phyloP scores from a whole-genome alignment of 2,888 invertebrate genomes.

The Nephrotoma guestfalica region DNA sequence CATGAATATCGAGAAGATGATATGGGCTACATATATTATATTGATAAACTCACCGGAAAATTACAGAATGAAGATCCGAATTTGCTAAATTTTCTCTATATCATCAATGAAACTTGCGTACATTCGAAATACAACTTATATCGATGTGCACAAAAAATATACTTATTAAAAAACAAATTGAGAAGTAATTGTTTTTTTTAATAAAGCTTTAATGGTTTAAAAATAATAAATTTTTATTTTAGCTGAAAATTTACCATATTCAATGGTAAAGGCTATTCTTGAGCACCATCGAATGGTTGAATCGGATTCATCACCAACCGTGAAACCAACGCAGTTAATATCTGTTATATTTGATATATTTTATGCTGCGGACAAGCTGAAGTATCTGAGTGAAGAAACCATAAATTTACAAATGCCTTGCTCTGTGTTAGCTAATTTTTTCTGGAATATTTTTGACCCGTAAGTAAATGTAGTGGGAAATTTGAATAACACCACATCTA shows the following conservation, averaged over 20 bases:
- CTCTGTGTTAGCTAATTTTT: constrained; percentile 24
- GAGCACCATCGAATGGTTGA: constrained; percentile 24
- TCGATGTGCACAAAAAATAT: constrained; percentile 27
- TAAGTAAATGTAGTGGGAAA: constrained; percentile 14
- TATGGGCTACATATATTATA: not conserved
- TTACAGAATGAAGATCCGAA: not conserved
- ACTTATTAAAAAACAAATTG: constrained; percentile 24
- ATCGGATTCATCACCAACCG: constrained; percentile 21
- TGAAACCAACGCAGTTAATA: constrained; percentile 26
- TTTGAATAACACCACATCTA: not conserved
- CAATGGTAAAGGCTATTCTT: constrained; percentile 25
- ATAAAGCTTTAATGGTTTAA: not conserved
- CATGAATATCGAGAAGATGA: not conserved
- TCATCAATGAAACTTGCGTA: not conserved
- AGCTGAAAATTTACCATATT: constrained; percentile 28
- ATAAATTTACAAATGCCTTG: constrained; percentile 22
- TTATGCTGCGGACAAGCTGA: constrained; percentile 28
- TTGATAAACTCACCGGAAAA: not conserved
- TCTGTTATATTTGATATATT: constrained; percentile 29
- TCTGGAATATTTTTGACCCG: constrained; percentile 32
- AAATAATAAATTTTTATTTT: constrained; percentile 6
- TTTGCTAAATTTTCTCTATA: not conserved
- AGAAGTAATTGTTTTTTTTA: constrained; percentile 22
- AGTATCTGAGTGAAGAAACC: constrained; percentile 20
- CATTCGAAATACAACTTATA: constrained; percentile 26